These are phyloP conservation scores for Leptinotarsa peninsularis DNA, from an alignment of 2,888 invertebrate species.

Conservation along the genomic window DNA sequence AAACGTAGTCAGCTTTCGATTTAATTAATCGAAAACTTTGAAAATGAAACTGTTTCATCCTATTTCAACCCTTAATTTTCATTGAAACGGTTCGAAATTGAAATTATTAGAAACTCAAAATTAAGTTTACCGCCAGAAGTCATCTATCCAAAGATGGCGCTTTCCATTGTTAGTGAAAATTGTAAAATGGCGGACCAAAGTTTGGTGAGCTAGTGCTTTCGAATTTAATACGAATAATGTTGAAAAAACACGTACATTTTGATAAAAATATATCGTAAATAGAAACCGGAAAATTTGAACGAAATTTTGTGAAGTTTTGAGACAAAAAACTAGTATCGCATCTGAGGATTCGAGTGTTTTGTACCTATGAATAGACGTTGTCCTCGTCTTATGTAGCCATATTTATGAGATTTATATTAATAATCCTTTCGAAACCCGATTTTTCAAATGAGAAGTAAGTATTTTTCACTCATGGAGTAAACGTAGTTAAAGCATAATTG, in stretches of 20 bases:
- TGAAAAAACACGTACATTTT: constrained; percentile 46
- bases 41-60: no score
- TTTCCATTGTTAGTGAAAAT: constrained; percentile 73
- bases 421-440: constrained; percentile 55
- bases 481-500: neutral
- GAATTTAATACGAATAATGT: constrained; percentile 57
- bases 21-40: no score
- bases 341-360: constrained; percentile 46
- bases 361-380: constrained; percentile 52
- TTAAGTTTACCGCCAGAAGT: constrained; percentile 54
- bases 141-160: constrained; percentile 72
- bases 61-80: neutral
- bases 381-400: constrained; percentile 69
- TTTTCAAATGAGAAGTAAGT: constrained; percentile 63
- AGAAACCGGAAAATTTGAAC: constrained; percentile 36
- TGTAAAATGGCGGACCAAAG: constrained; percentile 77
- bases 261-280: constrained; percentile 40
- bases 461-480: constrained; percentile 15
- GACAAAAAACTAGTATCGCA: constrained; percentile 42
- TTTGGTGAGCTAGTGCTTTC: constrained; percentile 72
- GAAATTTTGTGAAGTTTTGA: constrained; percentile 36
- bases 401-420: constrained; percentile 69
- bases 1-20: no score
- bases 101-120: constrained; percentile 25
- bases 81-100: neutral